Base-by-base conservation (phyloP, 2,797 vertebrate species). In the Pelochelys cantorii region DNA sequence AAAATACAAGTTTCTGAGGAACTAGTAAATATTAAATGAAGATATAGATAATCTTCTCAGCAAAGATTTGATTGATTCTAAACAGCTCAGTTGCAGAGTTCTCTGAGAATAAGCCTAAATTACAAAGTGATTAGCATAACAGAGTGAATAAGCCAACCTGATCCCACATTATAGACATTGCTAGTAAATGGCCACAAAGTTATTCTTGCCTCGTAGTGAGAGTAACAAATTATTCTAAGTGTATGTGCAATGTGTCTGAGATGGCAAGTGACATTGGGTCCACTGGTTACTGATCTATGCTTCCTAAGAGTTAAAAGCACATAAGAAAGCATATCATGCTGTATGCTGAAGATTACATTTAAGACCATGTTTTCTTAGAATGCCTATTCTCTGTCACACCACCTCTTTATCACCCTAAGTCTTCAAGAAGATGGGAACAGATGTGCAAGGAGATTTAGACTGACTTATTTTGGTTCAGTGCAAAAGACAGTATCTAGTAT, bases 1-100 rank as follows among this genome's bases (percentile, higher is more conserved):
- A 89, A 89, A 91, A 81, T 7, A 22, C 75, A 92, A 90, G 86
- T 42, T 53, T 84, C 86, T 78, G 52, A 88, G 80, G 20, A 90
- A n/a, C 27, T 86, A 74, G 85, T 12, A 79, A 1, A 7, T 22
- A 56, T 34, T 15, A 90, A 90, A 82, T 23, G 84, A 85, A 1
- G 1, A 9, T 29, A 68, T 0, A 5, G 68, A 91, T 53, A 93
- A 56, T 34, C 59, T 56, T 78, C 57, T 83, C 54, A 48, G 52
- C 57, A 74, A 85, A 84, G 93, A 15, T 12, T 48, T 96, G 13
- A 13, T 75, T 85, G 84, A 83, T 37, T 54, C 37, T 56, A 20
- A 37, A 13, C 59, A 18, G 17, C 18, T 77, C 48, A 81, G 48
- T 53, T 74, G 54, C 0, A 1, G 8, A 23, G 25, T 54, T 56